Evolutionary conservation across 2,888 invertebrate species (phyloP).

Genomic region (Machimus rusticus): DNA sequence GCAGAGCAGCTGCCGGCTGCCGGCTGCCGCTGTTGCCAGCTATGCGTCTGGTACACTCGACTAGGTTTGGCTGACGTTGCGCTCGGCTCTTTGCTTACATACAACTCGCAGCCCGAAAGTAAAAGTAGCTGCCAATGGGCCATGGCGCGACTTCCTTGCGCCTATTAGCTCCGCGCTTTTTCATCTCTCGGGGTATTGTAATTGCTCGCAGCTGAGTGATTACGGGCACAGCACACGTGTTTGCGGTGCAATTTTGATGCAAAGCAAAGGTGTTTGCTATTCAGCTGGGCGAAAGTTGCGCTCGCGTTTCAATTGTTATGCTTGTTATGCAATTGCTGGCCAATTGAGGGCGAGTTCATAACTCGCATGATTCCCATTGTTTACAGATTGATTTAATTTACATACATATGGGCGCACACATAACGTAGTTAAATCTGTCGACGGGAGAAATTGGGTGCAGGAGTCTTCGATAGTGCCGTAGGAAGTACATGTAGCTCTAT

Average conservation of each 20-base stretch:
- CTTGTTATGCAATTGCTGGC: conserved; percentile 8
- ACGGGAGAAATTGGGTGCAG: neutral
- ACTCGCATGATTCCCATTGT: neutral
- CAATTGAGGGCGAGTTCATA: neutral
- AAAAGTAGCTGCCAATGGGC: neutral
- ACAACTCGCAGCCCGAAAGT: neutral
- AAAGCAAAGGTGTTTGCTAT: neutral
- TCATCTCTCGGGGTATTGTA: neutral
- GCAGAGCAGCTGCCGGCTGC: neutral
- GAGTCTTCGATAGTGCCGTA: neutral
- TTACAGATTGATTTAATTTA: neutral
- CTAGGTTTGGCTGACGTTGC: neutral
- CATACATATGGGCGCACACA: neutral
- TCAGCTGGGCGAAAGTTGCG: neutral
- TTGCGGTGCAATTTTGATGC: neutral
- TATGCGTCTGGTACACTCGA: neutral
- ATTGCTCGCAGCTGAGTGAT: neutral
- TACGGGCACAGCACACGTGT: neutral
- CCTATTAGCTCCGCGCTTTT: neutral
- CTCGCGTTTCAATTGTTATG: neutral
- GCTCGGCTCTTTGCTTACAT: neutral
- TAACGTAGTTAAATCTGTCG: neutral
- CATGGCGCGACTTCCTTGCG: neutral
- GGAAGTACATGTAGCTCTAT: neutral
- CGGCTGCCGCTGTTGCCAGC: neutral